phyloP scores from a whole-genome alignment of 2,888 invertebrate genomes.

The Acleris cristana region DNA sequence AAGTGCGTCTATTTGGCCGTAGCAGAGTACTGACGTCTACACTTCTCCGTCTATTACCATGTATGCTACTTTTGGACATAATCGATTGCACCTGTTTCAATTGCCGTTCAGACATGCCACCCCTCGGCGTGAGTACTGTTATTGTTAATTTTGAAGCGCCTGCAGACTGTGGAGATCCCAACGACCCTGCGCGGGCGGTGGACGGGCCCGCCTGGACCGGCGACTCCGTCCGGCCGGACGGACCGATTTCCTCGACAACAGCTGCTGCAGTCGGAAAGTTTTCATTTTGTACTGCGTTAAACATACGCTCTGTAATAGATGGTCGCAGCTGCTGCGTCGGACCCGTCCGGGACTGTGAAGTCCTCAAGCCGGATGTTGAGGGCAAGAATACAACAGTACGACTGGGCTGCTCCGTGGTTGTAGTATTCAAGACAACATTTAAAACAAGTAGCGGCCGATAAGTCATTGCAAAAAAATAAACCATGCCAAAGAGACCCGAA shows the following conservation, averaged over 20 bases:
- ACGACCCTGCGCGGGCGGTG: conserved; percentile 58
- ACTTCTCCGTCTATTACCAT: conserved; percentile 49
- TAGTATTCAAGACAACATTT: conserved; percentile 56
- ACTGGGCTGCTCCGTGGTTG: conserved; percentile 59
- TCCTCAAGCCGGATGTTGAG: conserved; percentile 50
- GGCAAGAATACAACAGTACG: conserved; percentile 74
- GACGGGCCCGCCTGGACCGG: conserved; percentile 29
- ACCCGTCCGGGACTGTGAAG: conserved; percentile 49
- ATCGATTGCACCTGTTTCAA: conserved; percentile 69
- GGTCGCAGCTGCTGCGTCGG: conserved; percentile 45
- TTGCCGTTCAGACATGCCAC: conserved; percentile 63
- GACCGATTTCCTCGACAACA: conserved; percentile 48
- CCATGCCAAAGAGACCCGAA: conserved; percentile 63
- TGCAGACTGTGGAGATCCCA: conserved; percentile 44
- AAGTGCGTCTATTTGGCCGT: conserved; percentile 53
- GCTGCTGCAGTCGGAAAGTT: conserved; percentile 69
- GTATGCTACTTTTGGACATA: conserved; percentile 58
- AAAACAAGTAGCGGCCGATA: conserved; percentile 68
- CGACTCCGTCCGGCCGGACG: not conserved
- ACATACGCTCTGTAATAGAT: conserved; percentile 56
- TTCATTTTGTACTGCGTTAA: conserved; percentile 55
- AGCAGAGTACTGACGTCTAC: conserved; percentile 48
- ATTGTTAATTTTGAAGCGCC: conserved; percentile 61
- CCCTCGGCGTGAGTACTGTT: conserved; percentile 59
- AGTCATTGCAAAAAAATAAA: conserved; percentile 68